Evolutionary conservation across 64 coral and sea anemone genomes (phyloP).

Genomic region (Porites australiensis): DNA sequence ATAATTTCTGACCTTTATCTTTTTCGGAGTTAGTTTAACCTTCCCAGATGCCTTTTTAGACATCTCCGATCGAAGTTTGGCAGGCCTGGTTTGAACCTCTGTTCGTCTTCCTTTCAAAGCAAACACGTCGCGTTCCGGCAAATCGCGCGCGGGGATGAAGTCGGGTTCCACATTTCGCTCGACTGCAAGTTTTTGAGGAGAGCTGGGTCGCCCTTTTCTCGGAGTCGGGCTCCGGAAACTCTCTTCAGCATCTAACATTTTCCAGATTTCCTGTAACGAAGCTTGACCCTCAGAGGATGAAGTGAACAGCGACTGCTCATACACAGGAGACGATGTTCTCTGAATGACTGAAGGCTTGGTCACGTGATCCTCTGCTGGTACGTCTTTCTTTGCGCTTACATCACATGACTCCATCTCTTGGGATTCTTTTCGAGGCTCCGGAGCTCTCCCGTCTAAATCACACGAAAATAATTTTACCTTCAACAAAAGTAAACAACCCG

Average conservation of each 20-base stretch:
- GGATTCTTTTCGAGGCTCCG: background rate
- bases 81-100: constrained; percentile 45
- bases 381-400: background rate
- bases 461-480: background rate
- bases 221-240: constrained; percentile 81
- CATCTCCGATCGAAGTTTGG: constrained; percentile 49
- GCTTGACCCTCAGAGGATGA: constrained; percentile 96
- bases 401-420: background rate
- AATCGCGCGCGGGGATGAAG: constrained; percentile 58
- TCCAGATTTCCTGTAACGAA: constrained; percentile 98
- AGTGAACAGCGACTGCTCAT: constrained; percentile 80
- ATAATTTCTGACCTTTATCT: constrained; percentile 91
- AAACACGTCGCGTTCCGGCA: constrained; percentile 56
- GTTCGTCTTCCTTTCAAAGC: constrained; percentile 84
- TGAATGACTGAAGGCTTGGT: constrained; percentile 16
- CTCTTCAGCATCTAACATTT: constrained; percentile 95
- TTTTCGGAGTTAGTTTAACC: constrained; percentile 61
- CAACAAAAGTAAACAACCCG: background rate
- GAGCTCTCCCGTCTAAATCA: background rate
- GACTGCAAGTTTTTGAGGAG: background rate
- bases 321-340: constrained; percentile 40
- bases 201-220: constrained; percentile 6
- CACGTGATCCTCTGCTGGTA: constrained; percentile 9
- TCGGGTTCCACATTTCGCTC: constrained; percentile 38
- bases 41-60: constrained; percentile 91